Percentiles rank a stretch among this genome's conserved stretches.
Conservation (phyloP, 1,140 invertebrate genomes). For the Ectropis grisescens region DNA sequence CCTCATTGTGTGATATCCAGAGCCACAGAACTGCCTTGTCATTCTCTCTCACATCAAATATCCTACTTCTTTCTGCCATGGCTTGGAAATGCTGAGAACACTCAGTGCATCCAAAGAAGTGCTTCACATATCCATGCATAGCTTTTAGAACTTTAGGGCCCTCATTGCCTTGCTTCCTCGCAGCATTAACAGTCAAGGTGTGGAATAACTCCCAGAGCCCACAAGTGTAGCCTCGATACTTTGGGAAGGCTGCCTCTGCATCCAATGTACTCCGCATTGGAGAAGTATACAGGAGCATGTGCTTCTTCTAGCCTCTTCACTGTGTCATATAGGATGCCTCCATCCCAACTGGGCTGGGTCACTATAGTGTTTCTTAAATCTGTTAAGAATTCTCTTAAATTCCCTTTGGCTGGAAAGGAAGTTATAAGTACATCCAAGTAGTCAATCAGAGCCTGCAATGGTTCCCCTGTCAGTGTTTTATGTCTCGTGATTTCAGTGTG, state of each 20-base stretch:
- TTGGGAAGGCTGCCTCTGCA: constrained; percentile 83
- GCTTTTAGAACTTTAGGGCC: constrained; percentile 79
- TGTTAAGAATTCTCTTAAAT: constrained; percentile 75
- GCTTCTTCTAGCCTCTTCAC: constrained; percentile 68
- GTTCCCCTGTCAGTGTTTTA: constrained; percentile 77
- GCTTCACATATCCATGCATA: constrained; percentile 90
- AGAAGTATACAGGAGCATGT: constrained; percentile 70
- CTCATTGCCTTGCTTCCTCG: constrained; percentile 50
- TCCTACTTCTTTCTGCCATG: constrained; percentile 80
- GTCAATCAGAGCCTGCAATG: constrained; percentile 78
- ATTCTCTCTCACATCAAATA: constrained; percentile 76
- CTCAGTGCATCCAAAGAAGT: constrained; percentile 95
- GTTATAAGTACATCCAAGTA: constrained; percentile 79
- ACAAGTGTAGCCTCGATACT: constrained; percentile 93
- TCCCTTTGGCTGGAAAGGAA: constrained; percentile 81
- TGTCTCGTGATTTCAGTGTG: constrained; percentile 83
- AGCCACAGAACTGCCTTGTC: constrained; percentile 91
- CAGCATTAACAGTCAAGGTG: constrained; percentile 87
- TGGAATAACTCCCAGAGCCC: constrained; percentile 97
- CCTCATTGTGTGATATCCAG: constrained; percentile 95
- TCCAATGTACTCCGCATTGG: constrained; percentile 79
- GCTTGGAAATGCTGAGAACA: constrained; percentile 89
- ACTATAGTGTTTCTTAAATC: constrained; percentile 65
- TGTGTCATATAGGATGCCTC: constrained; percentile 71
- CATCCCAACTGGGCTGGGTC: constrained; percentile 64